Base-by-base conservation (phyloP, 2,888 invertebrate genomes). In the Alviniconcha strummeri region DNA sequence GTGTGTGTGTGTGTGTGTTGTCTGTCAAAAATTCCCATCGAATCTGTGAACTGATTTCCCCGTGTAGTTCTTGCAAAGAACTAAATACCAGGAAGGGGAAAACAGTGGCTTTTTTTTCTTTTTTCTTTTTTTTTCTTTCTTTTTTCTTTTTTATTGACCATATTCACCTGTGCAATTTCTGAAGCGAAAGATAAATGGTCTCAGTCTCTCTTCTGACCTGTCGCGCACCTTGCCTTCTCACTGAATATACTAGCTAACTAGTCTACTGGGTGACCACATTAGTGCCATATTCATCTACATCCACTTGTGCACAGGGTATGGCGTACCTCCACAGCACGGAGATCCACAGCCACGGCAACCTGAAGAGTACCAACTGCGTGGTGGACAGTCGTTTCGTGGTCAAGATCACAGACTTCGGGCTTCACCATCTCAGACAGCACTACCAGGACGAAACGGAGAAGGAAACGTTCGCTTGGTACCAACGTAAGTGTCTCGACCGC, bases 311-410 rank as follows among this genome's bases (percentile, higher is more conserved):
- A 60, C 94, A 97, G 95, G 99, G 99, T n/a, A 98, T 99, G 98
- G 96, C 96, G 87, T 99, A 98, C 93, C 95, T 99, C 0, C 99
- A 99, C 92, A 95, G 96, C 85, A 97, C 97, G 75, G 97, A 97
- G 89, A 96, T 99, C 67, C 96, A 96, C 89, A 97, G 97, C 3
- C 99, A 99, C 93, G 99, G 99, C 0, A 96, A 97, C 89, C 95
- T 99, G 82, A 99, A 98, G 93, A 99, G 99, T 0, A 97, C 98
- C 84, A 99, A 99, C 94, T 99, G 99, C 94, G 97, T 99, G 0
- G 99, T 99, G 1, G 99, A 99, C 94, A 97, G 97, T 67, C 95
- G 99, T 67, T 99, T 99, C 93, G 99, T 98, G 1, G 95, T 99
- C 80, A 99, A 99, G 95, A 97, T 99, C 86, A 97, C 99, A 0